phyloP scores from a whole-genome alignment of 2,797 vertebrate genomes.

The Melanotaenia boesemani region DNA sequence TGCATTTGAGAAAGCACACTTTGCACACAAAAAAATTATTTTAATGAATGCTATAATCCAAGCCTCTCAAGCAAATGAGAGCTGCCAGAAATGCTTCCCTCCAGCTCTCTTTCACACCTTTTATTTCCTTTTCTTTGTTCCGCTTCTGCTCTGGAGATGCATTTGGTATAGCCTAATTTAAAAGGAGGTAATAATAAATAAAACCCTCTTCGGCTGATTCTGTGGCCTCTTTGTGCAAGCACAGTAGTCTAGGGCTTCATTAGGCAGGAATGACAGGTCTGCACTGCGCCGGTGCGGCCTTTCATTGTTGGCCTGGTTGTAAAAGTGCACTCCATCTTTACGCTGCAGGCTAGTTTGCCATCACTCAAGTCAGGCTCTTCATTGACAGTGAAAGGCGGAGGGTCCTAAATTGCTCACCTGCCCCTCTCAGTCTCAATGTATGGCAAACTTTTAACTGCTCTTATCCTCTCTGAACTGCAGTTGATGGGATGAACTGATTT shows the following conservation, averaged over 20 bases:
- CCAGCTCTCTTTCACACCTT: constrained; percentile 47
- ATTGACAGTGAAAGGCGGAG: constrained; percentile 65
- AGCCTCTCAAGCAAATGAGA: constrained; percentile 32
- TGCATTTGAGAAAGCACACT: constrained; percentile 23
- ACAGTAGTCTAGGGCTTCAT: constrained; percentile 68
- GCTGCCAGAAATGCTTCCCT: constrained; percentile 36
- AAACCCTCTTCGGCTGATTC: constrained; percentile 49
- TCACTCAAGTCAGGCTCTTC: constrained; percentile 73
- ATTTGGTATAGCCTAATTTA: constrained; percentile 45
- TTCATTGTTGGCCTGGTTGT: constrained; percentile 69
- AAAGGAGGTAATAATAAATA: constrained; percentile 62
- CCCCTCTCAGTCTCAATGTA: constrained; percentile 26
- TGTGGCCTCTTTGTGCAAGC: constrained; percentile 69
- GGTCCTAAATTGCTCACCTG: constrained; percentile 41
- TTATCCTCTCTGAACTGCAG: constrained; percentile 3
- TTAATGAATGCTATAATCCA: constrained; percentile 47
- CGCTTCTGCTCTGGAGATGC: constrained; percentile 41
- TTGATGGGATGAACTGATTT: constrained; percentile 35
- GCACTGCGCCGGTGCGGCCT: constrained; percentile 38
- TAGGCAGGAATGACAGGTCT: constrained; percentile 72
- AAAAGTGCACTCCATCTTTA: constrained; percentile 74
- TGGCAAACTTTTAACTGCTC: constrained; percentile 38
- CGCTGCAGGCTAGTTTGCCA: constrained; percentile 59
- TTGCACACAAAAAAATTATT: constrained; percentile 26
- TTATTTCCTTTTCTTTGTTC: constrained; percentile 64